Percentiles rank a stretch among this genome's conserved stretches.
These are phyloP conservation scores for Labrus mixtus DNA, from an alignment of 2,113 vertebrate genomes.

Conservation along the genomic window DNA sequence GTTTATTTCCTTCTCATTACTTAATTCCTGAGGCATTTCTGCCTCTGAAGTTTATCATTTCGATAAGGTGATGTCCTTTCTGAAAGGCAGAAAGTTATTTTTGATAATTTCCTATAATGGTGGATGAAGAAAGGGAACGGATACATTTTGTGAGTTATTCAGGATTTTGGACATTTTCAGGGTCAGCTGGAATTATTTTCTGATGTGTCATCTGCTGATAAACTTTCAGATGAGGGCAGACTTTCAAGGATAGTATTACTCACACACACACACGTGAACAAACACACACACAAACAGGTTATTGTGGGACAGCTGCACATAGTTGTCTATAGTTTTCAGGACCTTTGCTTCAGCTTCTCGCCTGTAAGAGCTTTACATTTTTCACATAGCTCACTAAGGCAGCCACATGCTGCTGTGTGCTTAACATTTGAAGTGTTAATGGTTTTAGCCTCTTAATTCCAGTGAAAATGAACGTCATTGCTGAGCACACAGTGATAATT, in stretches of 20 bases:
- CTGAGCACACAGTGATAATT: not conserved
- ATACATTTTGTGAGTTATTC: not conserved
- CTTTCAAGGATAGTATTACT: conserved; percentile 26
- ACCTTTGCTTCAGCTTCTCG: conserved; percentile 28
- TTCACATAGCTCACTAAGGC: conserved; percentile 7
- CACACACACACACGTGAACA: conserved; percentile 6
- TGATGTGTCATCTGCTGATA: conserved; percentile 38
- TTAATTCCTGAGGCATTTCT: not conserved
- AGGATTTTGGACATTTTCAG: conserved; percentile 17
- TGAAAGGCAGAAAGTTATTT: not conserved
- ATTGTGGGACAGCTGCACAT: conserved; percentile 39
- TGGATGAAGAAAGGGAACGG: not conserved
- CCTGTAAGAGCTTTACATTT: conserved; percentile 24
- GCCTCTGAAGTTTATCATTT: not conserved
- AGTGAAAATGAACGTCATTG: not conserved
- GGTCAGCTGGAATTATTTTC: conserved; percentile 33
- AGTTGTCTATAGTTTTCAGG: conserved; percentile 4
- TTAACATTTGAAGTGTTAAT: not conserved
- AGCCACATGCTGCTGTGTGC: not conserved
- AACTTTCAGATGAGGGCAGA: conserved; percentile 28
- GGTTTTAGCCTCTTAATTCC: not conserved
- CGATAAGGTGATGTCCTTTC: not conserved
- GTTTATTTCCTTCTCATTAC: not conserved
- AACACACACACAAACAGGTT: conserved; percentile 22
- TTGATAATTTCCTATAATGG: not conserved